Evolutionary conservation across 2,797 vertebrate genomes (phyloP).

Genomic region (Onychomys leucogaster): DNA sequence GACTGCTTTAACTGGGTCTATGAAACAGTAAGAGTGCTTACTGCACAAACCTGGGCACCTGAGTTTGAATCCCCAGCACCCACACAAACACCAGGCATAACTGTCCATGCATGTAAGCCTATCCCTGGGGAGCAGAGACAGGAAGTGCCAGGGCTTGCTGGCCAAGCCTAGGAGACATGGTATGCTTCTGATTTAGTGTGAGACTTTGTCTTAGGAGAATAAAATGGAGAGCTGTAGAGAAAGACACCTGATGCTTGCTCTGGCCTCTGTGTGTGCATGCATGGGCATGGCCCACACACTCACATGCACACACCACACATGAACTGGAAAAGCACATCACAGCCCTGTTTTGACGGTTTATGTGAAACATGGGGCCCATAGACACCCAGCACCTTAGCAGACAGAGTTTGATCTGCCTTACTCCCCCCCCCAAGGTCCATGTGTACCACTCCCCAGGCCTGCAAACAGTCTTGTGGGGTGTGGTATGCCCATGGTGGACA

Average conservation of each 20-base stretch:
- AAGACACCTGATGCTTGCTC: neutral
- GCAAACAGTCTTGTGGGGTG: accelerated
- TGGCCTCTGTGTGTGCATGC: neutral
- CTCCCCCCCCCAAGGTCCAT: neutral
- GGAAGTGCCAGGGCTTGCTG: neutral
- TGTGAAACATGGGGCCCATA: accelerated
- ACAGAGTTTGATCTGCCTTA: accelerated
- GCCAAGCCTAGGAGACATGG: neutral
- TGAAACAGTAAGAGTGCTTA: neutral
- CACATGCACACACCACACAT: neutral
- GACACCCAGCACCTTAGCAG: neutral
- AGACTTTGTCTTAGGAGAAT: neutral
- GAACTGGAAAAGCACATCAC: neutral
- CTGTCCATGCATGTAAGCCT: neutral
- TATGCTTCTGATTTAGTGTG: neutral
- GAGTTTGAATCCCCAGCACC: neutral
- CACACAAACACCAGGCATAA: neutral
- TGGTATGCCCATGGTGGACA: neutral
- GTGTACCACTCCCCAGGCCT: neutral
- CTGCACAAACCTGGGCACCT: neutral
- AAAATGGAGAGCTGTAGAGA: neutral
- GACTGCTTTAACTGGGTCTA: neutral
- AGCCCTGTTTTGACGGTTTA: neutral
- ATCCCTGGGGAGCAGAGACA: neutral
- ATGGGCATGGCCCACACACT: neutral